Evolutionary conservation across 2,888 invertebrate genomes (phyloP), one percentile per base, ranked within the genome.

Genomic region (Machimus rusticus): DNA sequence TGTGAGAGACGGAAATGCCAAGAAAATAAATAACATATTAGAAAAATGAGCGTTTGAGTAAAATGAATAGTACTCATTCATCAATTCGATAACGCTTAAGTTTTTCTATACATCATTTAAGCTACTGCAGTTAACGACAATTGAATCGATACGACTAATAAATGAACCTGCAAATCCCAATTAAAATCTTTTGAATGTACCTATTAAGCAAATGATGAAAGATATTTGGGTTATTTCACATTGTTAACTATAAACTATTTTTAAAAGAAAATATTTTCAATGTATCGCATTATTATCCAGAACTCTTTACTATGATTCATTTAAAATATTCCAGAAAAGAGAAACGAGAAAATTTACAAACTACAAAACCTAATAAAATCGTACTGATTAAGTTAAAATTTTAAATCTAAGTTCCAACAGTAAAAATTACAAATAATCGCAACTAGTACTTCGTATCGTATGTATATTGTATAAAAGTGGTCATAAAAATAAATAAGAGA

Each of bases 261-360:
- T 66, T 23, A 28, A 66, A 55, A 55, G 55, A 8, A 19, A n/a
- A 55, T 55, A 1, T 19, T 55, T 55, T 55, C 19, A 55, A 55
- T 55, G 8, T 55, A 16, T 19, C 1, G 51, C 6, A 51, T 28
- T 66, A 66, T 66, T 66, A 66, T 66, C 66, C 79, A 79, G 79
- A 79, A 79, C 79, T 79, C 79, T 19, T 79, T 79, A 79, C 28
- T 43, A 78, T 79, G 51, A 79, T 19, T 46, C 28, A 43, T 23
- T 39, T 43, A 31, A 46, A 28, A 28, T 28, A 28, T 28, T 66
- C 28, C 66, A 23, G 66, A 66, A 51, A 16, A 79, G n/a, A 79
- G 16, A 79, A 46, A 6, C 51, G 3, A 79, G n/a, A 23, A 51
- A 51, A 79, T 51, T 28, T 79, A 51, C 46, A 28, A 77, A 12